phyloP scores from a whole-genome alignment of 1,140 invertebrate genomes.

The Drosophila tropicalis region DNA sequence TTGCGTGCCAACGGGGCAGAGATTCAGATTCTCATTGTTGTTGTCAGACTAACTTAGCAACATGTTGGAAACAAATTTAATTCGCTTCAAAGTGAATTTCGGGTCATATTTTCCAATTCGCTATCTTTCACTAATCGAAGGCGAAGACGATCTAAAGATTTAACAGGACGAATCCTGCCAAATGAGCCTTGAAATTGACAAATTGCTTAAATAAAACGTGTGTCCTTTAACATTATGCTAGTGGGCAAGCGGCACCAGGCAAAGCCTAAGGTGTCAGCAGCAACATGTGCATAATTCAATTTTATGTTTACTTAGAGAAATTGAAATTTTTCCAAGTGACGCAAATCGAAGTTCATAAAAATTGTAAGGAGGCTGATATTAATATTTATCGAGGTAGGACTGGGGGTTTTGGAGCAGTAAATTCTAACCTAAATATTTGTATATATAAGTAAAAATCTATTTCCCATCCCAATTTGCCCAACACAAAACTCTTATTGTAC shows the following conservation, averaged over 20 bases:
- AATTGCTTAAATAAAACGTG: background rate
- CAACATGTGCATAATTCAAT: constrained; percentile 68
- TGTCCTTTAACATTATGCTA: constrained; percentile 25
- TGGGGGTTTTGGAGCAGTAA: background rate
- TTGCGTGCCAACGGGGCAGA: constrained; percentile 59
- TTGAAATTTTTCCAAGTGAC: constrained; percentile 62
- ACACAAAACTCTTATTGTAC: constrained; percentile 25
- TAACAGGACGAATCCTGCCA: constrained; percentile 32
- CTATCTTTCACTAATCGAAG: constrained; percentile 55
- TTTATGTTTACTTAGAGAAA: constrained; percentile 66
- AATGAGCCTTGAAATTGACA: constrained; percentile 67
- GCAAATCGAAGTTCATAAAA: constrained; percentile 53
- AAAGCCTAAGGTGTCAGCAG: background rate
- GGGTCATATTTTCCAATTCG: constrained; percentile 7
- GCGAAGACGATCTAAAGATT: constrained; percentile 1
- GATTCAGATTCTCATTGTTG: constrained; percentile 43
- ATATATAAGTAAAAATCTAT: constrained; percentile 27
- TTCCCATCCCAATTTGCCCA: background rate
- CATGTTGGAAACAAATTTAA: constrained; percentile 62
- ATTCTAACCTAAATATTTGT: constrained; percentile 32
- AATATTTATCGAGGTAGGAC: constrained; percentile 53
- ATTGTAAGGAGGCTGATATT: constrained; percentile 47
- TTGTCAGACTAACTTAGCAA: constrained; percentile 51
- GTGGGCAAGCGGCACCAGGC: background rate
- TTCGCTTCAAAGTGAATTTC: constrained; percentile 48